Base-by-base conservation (phyloP, 2,113 vertebrate species). In the Neodontobutis hainanensis region DNA sequence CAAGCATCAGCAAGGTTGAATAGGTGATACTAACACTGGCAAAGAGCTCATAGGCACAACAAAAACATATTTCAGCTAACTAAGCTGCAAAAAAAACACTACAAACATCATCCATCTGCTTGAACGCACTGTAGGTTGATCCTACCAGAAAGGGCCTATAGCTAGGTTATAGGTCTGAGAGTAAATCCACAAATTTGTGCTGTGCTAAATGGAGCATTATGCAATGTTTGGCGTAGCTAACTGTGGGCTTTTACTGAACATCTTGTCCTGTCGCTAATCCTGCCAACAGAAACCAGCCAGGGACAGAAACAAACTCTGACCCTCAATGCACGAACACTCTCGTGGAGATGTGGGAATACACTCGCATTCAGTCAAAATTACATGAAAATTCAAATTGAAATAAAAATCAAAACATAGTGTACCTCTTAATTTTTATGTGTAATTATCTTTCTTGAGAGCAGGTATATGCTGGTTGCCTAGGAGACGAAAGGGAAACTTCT, bases 191-290 rank as follows among this genome's bases (percentile, higher is more conserved):
- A 83, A 80, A 88, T 86, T 82, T 84, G 78, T 78, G 71, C 82
- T 87, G 83, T 78, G 78, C 83, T 92, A 89, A 91, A 91, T 89
- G 69, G 73, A 80, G 79, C 84, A 89, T 91, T 89, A 88, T 87
- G 87, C 85, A 85, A 82, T 75, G 80, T 75, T 86, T 90, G 90
- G 84, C 84, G 61, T 71, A 3, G 61, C 76, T 66, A 84, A 86
- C 81, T 66, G 74, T 67, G 73, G 82, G 82, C 68, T 87, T 89
- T 90, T 83, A 87, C 73, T 80, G 85, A 86, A 92, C 89, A 92
- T 91, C 82, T 90, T 91, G 90, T 90, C 83, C 85, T 65, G 83
- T 75, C 47, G 70, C 76, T 89, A 87, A 91, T 89, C 89, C 85
- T 88, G 90, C 91, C 91, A 92, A 85, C 68, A 91, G 75, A 77